phyloP scores from a whole-genome alignment of 2,797 vertebrate genomes.

The Threskiornis aethiopicus region DNA sequence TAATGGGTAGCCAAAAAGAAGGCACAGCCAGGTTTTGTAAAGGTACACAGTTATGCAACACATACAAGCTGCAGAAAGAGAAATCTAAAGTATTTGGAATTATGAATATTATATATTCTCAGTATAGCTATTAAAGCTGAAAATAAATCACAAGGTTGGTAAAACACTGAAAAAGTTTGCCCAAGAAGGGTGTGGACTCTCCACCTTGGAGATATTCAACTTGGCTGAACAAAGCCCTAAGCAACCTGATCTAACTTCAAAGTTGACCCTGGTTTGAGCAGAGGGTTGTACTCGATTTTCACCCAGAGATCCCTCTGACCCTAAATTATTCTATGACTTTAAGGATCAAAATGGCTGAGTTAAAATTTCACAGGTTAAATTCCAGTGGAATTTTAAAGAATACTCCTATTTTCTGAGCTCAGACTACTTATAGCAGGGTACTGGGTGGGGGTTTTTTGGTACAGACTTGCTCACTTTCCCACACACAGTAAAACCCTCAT shows the following conservation, averaged over 20 bases:
- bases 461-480: neutral
- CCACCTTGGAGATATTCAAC: neutral
- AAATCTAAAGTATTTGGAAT: neutral
- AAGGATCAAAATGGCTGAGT: neutral
- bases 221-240: neutral
- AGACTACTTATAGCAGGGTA: neutral
- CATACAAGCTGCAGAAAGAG: neutral
- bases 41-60: neutral
- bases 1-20: neutral
- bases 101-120: neutral
- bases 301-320: neutral
- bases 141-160: neutral
- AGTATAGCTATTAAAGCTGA: neutral
- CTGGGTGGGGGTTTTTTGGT: neutral
- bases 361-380: neutral
- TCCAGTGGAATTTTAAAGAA: neutral
- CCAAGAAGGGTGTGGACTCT: neutral
- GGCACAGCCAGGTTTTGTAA: neutral
- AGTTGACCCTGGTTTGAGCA: neutral
- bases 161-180: neutral
- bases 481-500: neutral
- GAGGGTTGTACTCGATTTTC: neutral
- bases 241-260: neutral
- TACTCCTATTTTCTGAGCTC: neutral
- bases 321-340: neutral